Evolutionary conservation across 2,888 invertebrate genomes (phyloP), one percentile per base, ranked within the genome.

Genomic region (Xestia c-nigrum): DNA sequence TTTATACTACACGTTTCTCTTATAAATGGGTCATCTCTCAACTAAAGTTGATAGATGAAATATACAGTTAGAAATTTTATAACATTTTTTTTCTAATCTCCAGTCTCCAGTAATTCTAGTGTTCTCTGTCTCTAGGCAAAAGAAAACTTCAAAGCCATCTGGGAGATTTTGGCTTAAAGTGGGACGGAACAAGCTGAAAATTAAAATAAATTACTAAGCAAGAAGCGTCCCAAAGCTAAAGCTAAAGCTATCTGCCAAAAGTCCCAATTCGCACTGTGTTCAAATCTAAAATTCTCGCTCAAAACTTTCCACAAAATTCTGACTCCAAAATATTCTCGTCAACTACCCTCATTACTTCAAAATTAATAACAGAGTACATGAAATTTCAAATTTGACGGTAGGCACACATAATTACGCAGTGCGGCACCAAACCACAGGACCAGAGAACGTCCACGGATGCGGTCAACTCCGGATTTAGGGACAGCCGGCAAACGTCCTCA

Each of bases 331-430:
- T 64, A 59, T 76, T 57, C 63, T 55, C 14, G 47, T 43, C 21
- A 47, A 19, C 76, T 63, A 69, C 46, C 66, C 43, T 76, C 43
- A 67, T 65, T 64, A 65, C 68, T 63, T 40, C 50, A 68, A 85
- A 74, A 77, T 82, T 77, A 74, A 85, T 72, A 52, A 69, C 57
- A 47, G 63, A 68, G 46, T 72, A 70, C 24, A 50, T 55, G 55
- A 65, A 77, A 63, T 82, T 61, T 47, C 47, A 66, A 70, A 71
- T 80, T 78, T 43, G 71, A 66, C 66, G 59, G 63, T 40, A 67
- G 70, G 64, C 12, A 68, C 55, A 76, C 79, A 79, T 80, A 86
- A 86, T 84, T 87, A 87, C 81, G 79, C 84, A 86, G 67, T 87
- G 84, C 86, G 86, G 71, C 67, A 68, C 12, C 52, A 47, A 52